Percentiles rank a stretch among this genome's conserved stretches.
phyloP scores from a whole-genome alignment of 2,797 vertebrate genomes.

The Chaetophractus vellerosus region DNA sequence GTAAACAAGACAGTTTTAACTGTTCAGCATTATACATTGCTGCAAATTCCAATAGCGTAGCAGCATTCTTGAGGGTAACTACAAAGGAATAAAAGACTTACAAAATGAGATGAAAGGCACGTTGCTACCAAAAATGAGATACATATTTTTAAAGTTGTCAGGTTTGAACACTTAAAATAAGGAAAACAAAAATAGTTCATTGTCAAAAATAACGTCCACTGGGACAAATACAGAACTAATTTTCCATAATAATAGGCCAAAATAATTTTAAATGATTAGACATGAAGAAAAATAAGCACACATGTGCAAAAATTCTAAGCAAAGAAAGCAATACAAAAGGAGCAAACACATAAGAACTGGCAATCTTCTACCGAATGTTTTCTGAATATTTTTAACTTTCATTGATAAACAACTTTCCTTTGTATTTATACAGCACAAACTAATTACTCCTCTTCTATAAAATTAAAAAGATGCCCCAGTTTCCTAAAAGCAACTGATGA shows the following conservation, averaged over 20 bases:
- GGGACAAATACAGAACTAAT: not conserved
- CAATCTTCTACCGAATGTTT: constrained; percentile 23
- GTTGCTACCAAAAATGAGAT: constrained; percentile 34
- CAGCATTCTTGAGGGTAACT: constrained; percentile 98
- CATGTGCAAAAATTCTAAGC: constrained; percentile 17
- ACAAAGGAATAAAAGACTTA: constrained; percentile 74
- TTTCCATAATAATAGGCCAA: not conserved
- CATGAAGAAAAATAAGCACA: not conserved
- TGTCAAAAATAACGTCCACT: constrained; percentile 40
- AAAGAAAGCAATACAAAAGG: constrained; percentile 10
- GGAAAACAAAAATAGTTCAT: constrained; percentile 1
- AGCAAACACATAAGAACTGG: not conserved
- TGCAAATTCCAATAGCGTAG: constrained; percentile 96
- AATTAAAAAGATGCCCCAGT: not conserved
- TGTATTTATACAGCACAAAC: constrained; percentile 33
- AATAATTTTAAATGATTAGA: constrained; percentile 46
- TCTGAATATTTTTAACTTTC: constrained; percentile 47
- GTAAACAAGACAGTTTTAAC: constrained; percentile 96
- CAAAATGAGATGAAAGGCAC: constrained; percentile 62
- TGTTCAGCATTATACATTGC: constrained; percentile 96
- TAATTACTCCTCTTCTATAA: constrained; percentile 13
- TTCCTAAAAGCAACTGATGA: constrained; percentile 23
- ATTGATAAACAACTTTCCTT: constrained; percentile 46
- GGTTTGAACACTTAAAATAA: constrained; percentile 51
- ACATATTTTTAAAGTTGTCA: constrained; percentile 47